phyloP scores from a whole-genome alignment of 2,797 vertebrate species.

The Picus viridis region DNA sequence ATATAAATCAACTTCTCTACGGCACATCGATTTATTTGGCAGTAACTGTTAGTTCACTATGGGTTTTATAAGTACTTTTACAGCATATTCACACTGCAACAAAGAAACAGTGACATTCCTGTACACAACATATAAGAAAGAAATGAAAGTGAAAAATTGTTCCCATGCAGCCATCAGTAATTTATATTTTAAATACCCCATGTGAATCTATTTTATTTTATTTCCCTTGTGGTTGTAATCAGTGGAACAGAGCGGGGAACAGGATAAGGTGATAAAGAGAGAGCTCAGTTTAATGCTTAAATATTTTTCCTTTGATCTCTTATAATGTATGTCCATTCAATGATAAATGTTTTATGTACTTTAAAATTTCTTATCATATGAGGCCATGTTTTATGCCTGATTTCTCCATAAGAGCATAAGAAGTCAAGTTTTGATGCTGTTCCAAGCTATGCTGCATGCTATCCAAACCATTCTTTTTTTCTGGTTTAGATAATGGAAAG shows the following conservation, averaged over 20 bases:
- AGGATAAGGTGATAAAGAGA: not conserved
- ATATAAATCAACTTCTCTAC: slow-evolving; percentile 22
- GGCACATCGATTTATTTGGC: slow-evolving; percentile 26
- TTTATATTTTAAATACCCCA: not conserved
- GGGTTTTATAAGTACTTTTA: slow-evolving; percentile 30
- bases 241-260: not conserved
- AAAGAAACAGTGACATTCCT: not conserved
- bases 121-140: not conserved
- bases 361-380: not conserved
- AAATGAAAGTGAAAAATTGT: slow-evolving; percentile 18
- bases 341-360: not conserved
- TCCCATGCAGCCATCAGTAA: not conserved
- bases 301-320: not conserved
- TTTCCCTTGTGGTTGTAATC: not conserved
- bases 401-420: not conserved
- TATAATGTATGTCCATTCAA: not conserved
- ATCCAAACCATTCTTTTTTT: not conserved
- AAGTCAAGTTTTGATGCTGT: not conserved
- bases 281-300: not conserved
- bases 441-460: not conserved
- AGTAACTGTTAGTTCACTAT: slow-evolving; percentile 24
- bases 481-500: not conserved
- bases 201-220: not conserved
- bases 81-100: not conserved
- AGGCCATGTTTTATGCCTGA: not conserved